Evolutionary conservation across 2,113 vertebrate species (phyloP), one percentile per base, ranked within the genome.

Genomic region (Nettapus auritus): DNA sequence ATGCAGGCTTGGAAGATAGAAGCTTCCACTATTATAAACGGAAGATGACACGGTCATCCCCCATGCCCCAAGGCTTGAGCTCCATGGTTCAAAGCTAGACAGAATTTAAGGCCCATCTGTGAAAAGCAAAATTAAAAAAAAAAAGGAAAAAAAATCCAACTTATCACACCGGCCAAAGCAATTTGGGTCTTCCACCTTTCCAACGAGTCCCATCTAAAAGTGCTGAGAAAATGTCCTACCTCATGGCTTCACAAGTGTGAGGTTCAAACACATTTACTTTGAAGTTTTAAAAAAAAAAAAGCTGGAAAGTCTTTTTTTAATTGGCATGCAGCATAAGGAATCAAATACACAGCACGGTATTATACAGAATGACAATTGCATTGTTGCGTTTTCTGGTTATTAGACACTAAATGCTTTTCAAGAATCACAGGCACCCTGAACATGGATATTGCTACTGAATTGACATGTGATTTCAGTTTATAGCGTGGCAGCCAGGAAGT

Each of bases 401-500:
- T 93, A 95, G 93, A 97, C 88, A 94, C 93, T 85, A 97, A 96
- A 97, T 95, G 96, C 93, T 97, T 94, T 95, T 97, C 96, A 96
- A 96, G 97, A 97, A 95, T 95, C 94, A 96, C 96, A 97, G 96
- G 96, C 92, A 95, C 97, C 96, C 97, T 97, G 97, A 97, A 96
- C 94, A 96, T 89, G 92, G 95, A 93, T 97, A 96, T 97, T 97
- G 96, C 97, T 97, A 93, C 96, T 94, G 96, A 96, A 96, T 97
- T 93, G 94, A 96, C 57, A 1, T 76, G 92, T 87, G 89, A 89
- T 90, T 91, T 94, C 88, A 91, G 84, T 90, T 87, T 48, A 85
- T 79, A 96, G 94, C 82, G 34, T 0, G 28, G 88, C 52, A 94
- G 95, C 87, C 96, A 95, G 9, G 22, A 11, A 42, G 86, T 26